A percentile compares a stretch with the other conserved stretches of the same genome.
Conservation (phyloP, 2,888 invertebrate species). For the Agriotes lineatus region DNA sequence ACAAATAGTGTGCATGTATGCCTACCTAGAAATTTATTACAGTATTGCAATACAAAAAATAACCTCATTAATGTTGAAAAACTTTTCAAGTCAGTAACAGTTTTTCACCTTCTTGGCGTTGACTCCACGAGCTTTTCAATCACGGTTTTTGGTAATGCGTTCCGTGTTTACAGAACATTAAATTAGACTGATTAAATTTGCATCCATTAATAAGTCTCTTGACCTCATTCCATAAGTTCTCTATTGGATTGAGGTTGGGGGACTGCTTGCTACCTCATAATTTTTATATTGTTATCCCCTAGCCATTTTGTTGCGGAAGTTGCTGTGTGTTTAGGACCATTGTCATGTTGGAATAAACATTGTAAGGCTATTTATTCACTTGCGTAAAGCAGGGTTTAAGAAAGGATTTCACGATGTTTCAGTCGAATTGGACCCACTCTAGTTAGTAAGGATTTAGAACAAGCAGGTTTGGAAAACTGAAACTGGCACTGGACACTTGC, state of each 20-base stretch:
- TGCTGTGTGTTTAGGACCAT: background rate
- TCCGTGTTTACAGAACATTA: background rate
- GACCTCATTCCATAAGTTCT: background rate
- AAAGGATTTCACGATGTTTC: too few relatives aligned
- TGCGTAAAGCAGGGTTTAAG: too few relatives aligned
- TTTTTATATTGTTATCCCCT: background rate
- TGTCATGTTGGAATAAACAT: background rate
- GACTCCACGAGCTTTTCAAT: background rate
- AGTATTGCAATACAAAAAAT: background rate
- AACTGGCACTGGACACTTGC: too few relatives aligned
- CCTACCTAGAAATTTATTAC: background rate
- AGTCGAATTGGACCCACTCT: too few relatives aligned
- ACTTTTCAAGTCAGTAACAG: background rate
- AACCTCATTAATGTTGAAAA: background rate
- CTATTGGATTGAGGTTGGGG: background rate
- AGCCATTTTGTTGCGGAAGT: background rate
- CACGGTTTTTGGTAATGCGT: background rate
- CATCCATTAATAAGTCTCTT: background rate
- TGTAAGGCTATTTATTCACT: too few relatives aligned
- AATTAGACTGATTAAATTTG: background rate
- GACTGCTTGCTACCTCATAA: background rate
- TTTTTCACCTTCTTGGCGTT: background rate
- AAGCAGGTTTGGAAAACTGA: too few relatives aligned
- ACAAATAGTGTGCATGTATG: background rate
- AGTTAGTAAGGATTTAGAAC: too few relatives aligned